Percentiles rank a stretch among this genome's conserved stretches.
Conservation (phyloP, 1,140 invertebrate species). For the Sitophilus oryzae region DNA sequence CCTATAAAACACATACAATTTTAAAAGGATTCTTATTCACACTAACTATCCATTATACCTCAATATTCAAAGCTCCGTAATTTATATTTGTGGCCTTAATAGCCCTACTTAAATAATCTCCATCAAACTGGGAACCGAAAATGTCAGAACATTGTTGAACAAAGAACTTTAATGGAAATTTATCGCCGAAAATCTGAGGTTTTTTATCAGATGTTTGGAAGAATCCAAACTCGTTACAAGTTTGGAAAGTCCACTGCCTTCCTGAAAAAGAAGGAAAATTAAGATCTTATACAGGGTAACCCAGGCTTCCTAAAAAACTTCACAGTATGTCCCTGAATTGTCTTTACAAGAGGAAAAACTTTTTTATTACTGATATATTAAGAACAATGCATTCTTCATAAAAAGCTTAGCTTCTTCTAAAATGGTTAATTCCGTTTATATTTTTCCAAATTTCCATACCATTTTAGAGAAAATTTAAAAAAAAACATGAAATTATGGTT, state of each 20-base stretch:
- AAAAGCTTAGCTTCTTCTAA: too few relatives aligned
- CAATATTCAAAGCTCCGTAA: slow-evolving; percentile 71
- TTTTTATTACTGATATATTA: too few relatives aligned
- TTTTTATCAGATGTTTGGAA: slow-evolving; percentile 79
- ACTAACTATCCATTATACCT: slow-evolving; percentile 42
- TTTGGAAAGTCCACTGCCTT: slow-evolving; percentile 91
- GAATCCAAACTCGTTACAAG: slow-evolving; percentile 92
- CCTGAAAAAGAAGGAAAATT: slow-evolving; percentile 43
- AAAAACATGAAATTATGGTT: too few relatives aligned
- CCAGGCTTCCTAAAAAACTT: too few relatives aligned
- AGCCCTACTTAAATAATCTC: slow-evolving; percentile 52
- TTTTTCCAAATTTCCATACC: too few relatives aligned
- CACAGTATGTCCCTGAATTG: too few relatives aligned
- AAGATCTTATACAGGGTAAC: background rate
- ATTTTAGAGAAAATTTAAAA: too few relatives aligned
- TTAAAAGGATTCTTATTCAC: background rate
- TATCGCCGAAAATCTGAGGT: slow-evolving; percentile 68
- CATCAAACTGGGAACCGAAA: slow-evolving; percentile 60
- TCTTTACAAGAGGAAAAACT: too few relatives aligned
- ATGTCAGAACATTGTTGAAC: slow-evolving; percentile 78
- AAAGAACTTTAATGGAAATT: slow-evolving; percentile 75
- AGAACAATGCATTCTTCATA: too few relatives aligned
- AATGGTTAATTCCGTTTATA: too few relatives aligned
- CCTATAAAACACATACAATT: background rate
- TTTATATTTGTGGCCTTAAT: slow-evolving; percentile 68